A percentile compares a stretch with the other conserved stretches of the same genome.
These are phyloP conservation scores for Oeneis ivallda DNA, from an alignment of 2,888 invertebrate species.

Conservation along the genomic window DNA sequence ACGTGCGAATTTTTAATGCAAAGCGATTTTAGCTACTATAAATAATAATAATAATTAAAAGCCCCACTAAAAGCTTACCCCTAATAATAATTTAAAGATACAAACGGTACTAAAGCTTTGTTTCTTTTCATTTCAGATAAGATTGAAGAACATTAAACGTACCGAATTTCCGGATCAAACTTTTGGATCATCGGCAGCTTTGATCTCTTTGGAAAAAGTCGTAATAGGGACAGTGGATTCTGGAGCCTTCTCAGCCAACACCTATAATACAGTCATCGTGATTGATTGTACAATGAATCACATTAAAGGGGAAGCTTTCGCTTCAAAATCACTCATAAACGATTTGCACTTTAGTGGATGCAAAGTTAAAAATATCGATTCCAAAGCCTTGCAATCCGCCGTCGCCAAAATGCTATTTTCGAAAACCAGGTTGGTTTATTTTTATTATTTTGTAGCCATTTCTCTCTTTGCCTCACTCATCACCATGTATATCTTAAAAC, in stretches of 20 bases:
- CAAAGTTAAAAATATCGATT: slow-evolving; percentile 74
- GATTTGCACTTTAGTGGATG: slow-evolving; percentile 83
- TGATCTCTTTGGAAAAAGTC: slow-evolving; percentile 76
- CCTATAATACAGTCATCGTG: slow-evolving; percentile 83
- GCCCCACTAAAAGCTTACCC: no score
- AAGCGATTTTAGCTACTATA: slow-evolving; percentile 26
- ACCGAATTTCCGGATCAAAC: slow-evolving; percentile 82
- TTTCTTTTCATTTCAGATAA: slow-evolving; percentile 77
- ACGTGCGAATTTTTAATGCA: slow-evolving; percentile 19
- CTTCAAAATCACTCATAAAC: slow-evolving; percentile 82
- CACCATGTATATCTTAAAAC: no score
- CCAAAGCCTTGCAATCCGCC: slow-evolving; percentile 83
- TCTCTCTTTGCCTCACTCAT: no score
- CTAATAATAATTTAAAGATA: no score
- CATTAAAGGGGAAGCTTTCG: slow-evolving; percentile 84
- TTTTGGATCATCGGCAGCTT: slow-evolving; percentile 85
- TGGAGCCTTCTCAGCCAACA: slow-evolving; percentile 85
- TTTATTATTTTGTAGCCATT: neutral
- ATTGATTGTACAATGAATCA: slow-evolving; percentile 82
- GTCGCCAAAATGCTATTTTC: slow-evolving; percentile 84
- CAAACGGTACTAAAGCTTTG: neutral
- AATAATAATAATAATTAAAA: no score
- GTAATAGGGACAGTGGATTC: slow-evolving; percentile 80
- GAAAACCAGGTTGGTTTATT: slow-evolving; percentile 79
- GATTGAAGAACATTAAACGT: slow-evolving; percentile 82